A percentile compares a stretch with the other conserved stretches of the same genome.
Evolutionary conservation across 2,888 invertebrate species (phyloP).

Genomic region (Cheilosia impressa): DNA sequence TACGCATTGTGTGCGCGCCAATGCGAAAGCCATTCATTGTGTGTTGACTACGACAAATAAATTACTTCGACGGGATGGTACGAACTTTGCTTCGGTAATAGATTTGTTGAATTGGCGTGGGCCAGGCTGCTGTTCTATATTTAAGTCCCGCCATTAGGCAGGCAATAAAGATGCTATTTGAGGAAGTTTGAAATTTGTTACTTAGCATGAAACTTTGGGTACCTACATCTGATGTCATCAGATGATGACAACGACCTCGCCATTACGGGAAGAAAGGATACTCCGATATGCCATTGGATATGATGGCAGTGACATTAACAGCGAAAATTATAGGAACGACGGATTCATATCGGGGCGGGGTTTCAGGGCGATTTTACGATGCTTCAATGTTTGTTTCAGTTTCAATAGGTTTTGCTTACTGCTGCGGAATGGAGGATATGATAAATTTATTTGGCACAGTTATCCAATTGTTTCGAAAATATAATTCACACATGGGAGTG

Average conservation of each 20-base stretch:
- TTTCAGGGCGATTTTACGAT: too few species aligned
- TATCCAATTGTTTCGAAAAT: too few species aligned
- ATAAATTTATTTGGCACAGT: too few species aligned
- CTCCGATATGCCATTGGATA: conserved; percentile 11
- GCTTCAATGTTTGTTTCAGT: too few species aligned
- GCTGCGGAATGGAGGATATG: too few species aligned
- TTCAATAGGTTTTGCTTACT: too few species aligned
- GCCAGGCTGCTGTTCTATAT: not conserved
- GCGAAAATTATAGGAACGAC: too few species aligned
- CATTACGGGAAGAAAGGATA: not conserved
- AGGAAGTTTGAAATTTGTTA: conserved; percentile 9
- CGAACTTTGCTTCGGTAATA: conserved; percentile 22
- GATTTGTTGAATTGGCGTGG: not conserved
- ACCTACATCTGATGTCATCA: conserved; percentile 12
- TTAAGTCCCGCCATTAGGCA: conserved; percentile 10
- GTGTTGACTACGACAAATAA: conserved; percentile 39
- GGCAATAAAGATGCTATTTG: conserved; percentile 39
- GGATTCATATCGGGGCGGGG: too few species aligned
- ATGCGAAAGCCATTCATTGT: conserved; percentile 26
- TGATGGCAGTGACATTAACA: conserved; percentile 4
- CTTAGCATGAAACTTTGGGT: conserved; percentile 15
- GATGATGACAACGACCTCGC: conserved; percentile 15
- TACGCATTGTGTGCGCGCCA: conserved; percentile 5
- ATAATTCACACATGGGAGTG: too few species aligned
- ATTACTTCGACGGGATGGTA: conserved; percentile 25